Evolutionary conservation across 2,797 vertebrate species (phyloP), one percentile per base, ranked within the genome.

Genomic region (Crocodylus rhombifer): DNA sequence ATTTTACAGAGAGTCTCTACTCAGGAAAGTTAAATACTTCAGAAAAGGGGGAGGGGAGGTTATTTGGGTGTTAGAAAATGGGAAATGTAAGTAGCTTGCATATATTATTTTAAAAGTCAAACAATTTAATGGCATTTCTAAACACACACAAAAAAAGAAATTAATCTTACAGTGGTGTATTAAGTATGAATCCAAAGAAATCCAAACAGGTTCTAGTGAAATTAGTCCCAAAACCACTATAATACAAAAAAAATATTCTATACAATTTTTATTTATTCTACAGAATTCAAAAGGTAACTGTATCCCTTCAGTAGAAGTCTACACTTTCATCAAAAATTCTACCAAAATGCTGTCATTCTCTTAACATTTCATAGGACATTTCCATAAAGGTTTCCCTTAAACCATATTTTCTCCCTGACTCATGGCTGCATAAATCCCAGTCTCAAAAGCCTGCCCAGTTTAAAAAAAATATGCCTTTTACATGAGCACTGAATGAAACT

Each of bases 101-200:
- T 82, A 84, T 85, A 30, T 20, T 77, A n/a, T 63, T 55, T 74
- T 58, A 93, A 88, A 62, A 83, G 65, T 82, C 94, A 18, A 84
- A 82, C 69, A 82, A 10, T 87, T 83, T 73, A 77, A 90, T 62
- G 58, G 81, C 30, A 89, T 61, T 87, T 82, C 58, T 82, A 85
- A 93, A 63, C 60, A 64, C 60, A 75, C 60, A 73, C 63, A 75
- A 77, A 75, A 94, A 94, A 93, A 93, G 67, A 93, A 91, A 55
- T 82, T 76, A 67, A 90, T 87, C 86, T 64, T 93, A 85, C 30
- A 80, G 78, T 91, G 96, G 92, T 90, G 85, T 78, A 90, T 95
- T 95, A 95, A 28, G 64, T 84, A 85, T 76, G 84, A 93, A 82
- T 91, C 95, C 88, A 87, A 14, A 90, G 76, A 87, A 92, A 91